Evolutionary conservation across 1,140 invertebrate species (phyloP), one percentile per base, ranked within the genome.

Genomic region (Coenobita brevimanus): DNA sequence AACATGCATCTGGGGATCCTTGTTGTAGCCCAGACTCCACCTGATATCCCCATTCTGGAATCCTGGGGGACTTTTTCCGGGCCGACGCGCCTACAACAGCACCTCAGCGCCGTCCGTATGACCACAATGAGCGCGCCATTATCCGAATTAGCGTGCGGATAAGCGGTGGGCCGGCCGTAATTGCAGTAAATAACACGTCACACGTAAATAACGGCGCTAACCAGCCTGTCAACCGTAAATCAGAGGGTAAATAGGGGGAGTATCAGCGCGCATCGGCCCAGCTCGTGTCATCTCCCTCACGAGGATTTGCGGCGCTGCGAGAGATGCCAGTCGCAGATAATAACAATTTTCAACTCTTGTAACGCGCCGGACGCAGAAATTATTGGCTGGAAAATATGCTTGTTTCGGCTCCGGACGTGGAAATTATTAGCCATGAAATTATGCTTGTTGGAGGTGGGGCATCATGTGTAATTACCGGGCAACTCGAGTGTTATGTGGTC

Each of bases 141-240:
- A 85, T 75, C 82, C 82, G 71, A 85, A 87, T 87, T 71, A 80
- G 46, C 76, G 85, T 80, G 64, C 85, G 85, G 78, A 80, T 87
- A 80, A 87, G 67, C 71, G 76, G 62, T 50, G 73, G 78, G 85
- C 36, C 36, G 85, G 54, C 76, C 78, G 85, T 87, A 87, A 87
- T 87, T 87, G 76, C 76, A 71, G 85, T 87, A 87, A 87, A 87
- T 87, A 87, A 81, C 85, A 87, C 85, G 85, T 87, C 76, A 87
- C 46, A 80, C 85, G 85, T 87, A 87, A 87, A 87, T 87, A 87
- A 87, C 85, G 76, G 76, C 85, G 85, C 76, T 87, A 87, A 87
- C 85, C 46, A 81, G 85, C 62, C 85, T 64, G 85, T 73, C 85
- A 73, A 30, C 76, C 85, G 85, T 81, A 87, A 87, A 80, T 87